Base-by-base conservation (phyloP, 2,113 vertebrate species). In the Paratilapia polleni region DNA sequence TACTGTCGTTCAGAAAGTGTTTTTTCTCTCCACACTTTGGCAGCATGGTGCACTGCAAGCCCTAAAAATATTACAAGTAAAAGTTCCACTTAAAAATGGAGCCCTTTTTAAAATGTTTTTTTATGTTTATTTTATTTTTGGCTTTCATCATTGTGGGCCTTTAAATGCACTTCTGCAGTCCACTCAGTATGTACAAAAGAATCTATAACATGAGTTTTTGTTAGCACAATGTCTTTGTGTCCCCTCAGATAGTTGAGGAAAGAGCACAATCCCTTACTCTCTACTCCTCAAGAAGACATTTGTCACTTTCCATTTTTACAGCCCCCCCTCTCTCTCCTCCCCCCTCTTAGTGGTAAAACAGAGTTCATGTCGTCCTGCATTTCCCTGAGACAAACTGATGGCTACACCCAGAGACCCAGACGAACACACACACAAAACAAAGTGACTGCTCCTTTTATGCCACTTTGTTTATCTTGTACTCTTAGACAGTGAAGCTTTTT, bases 361-460 rank as follows among this genome's bases (percentile, higher is more conserved):
- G 84, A 91, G 90, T 90, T 88, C 91, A 89, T 79, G 84, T 89
- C 87, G 13, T 28, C 34, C 84, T 74, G 43, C 63, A 78, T 90
- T 82, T 89, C 78, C 89, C 88, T 41, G 62, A 88, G 86, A 80
- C 82, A 78, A 82, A 82, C 80, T 92, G 91, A 93, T 80, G 89
- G 77, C 88, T 91, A 80, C 77, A 88, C 82, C 82, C 76, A 60
- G 62, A 91, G 84, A 89, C 86, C 58, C 76, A 28, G 38, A 77
- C 8, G 2, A 24, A 81, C 68, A 82, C 17, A 84, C 77, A 85
- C 77, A 86, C 75, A 43, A 82, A 84, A 84, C 84, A 89, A 90
- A 89, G 85, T 82, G 83, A 88, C 90, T 90, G 85, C 94, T 96
- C 96, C 94, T 92, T 96, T 94, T 95, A 90, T 92, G 94, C 74